Evolutionary conservation across 2,888 invertebrate genomes (phyloP).

Genomic region (Hydrotaea diabolus): DNA sequence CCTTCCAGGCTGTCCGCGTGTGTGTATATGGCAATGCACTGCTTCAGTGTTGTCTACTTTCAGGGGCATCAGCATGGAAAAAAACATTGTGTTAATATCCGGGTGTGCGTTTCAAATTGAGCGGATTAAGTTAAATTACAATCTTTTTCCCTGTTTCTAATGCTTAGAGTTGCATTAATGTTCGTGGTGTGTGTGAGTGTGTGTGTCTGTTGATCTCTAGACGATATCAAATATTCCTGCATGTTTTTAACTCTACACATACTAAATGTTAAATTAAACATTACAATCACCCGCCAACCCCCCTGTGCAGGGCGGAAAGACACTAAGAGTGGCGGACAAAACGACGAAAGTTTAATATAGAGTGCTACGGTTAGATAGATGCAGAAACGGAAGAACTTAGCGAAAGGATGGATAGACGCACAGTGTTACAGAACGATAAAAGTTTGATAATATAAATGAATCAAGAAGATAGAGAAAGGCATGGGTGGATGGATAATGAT

Average conservation of each 20-base stretch:
- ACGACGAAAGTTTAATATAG: background rate
- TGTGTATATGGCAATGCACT: background rate
- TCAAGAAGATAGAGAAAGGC: background rate
- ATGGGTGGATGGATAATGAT: background rate
- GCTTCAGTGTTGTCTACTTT: background rate
- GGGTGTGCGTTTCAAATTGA: constrained; percentile 73
- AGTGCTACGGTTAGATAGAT: background rate
- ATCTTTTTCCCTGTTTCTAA: constrained; percentile 62
- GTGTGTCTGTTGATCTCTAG: constrained; percentile 35
- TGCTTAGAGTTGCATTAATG: constrained; percentile 34
- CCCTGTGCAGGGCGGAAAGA: background rate
- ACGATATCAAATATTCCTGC: constrained; percentile 53
- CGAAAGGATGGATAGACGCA: background rate
- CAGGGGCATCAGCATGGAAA: background rate
- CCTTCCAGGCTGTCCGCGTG: background rate
- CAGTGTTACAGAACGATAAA: background rate
- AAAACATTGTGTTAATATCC: constrained; percentile 59
- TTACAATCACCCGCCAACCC: constrained; percentile 29
- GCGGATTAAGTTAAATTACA: constrained; percentile 79
- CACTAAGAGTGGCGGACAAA: constrained; percentile 19
- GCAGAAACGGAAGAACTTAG: background rate
- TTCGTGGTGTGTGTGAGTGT: background rate
- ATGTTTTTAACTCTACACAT: constrained; percentile 41
- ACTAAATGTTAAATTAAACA: constrained; percentile 59
- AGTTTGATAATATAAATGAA: background rate